phyloP scores from a whole-genome alignment of 2,797 vertebrate genomes.

The Botia almorhae region DNA sequence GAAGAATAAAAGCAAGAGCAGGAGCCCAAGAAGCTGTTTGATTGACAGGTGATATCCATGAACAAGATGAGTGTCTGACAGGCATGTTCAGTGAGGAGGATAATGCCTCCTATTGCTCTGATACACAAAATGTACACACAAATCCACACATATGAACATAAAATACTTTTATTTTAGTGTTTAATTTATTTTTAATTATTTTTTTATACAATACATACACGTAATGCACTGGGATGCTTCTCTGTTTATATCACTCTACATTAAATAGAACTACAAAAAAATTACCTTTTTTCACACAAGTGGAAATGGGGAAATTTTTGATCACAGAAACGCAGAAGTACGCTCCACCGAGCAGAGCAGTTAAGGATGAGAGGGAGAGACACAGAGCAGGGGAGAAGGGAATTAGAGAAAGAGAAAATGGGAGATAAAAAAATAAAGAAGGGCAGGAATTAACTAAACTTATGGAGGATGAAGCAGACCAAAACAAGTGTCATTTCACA shows the following conservation, averaged over 20 bases:
- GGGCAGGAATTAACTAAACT: constrained; percentile 38
- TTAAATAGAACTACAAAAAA: too few relatives aligned
- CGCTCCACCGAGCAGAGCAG: constrained; percentile 77
- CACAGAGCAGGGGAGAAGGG: constrained; percentile 29
- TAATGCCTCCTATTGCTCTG: constrained; percentile 41
- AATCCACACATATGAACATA: constrained; percentile 52
- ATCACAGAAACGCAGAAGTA: constrained; percentile 77
- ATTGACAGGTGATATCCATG: constrained; percentile 25
- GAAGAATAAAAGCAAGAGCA: neutral
- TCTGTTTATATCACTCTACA: neutral
- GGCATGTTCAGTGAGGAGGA: neutral
- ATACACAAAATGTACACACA: constrained; percentile 20
- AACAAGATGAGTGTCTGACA: neutral
- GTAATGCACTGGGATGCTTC: neutral
- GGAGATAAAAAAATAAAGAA: constrained; percentile 40
- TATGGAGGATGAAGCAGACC: neutral
- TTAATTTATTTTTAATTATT: neutral
- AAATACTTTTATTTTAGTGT: neutral
- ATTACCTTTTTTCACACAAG: constrained; percentile 28
- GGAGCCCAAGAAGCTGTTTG: neutral
- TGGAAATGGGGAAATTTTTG: constrained; percentile 79
- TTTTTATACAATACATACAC: too few relatives aligned
- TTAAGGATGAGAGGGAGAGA: constrained; percentile 68
- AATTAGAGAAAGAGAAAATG: constrained; percentile 42
- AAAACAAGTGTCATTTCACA: constrained; percentile 8